Base-by-base conservation (phyloP, 2,888 invertebrate species). In the Slavum lentiscoides region DNA sequence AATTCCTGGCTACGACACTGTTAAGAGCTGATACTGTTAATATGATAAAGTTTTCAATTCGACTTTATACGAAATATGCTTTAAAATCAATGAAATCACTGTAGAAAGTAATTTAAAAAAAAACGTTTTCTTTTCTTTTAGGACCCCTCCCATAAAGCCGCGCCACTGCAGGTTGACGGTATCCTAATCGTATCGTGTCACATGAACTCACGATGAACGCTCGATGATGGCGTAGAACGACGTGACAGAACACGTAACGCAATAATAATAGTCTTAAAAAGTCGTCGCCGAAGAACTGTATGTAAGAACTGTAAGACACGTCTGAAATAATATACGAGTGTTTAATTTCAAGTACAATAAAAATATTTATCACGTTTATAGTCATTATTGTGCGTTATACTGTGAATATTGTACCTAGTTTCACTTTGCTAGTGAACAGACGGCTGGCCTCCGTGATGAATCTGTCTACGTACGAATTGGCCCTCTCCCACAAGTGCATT, bases 261-360 rank as follows among this genome's bases (percentile, higher is more conserved):
- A 96, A 89, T 83, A 97, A 89, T 83, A 97, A 88, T 83, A 96
- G 90, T 83, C 97, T 92, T 84, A 98, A 89, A 88, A 97, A 98
- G 86, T 97, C 97, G 87, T 98, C 97, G 64, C 96, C 95, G 88
- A 97, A 93, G 88, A 97, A 97, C 87, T 94, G 92, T 84, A 96
- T 88, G 87, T 91, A 30, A 2, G 30, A 30, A 30, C 30, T 30
- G 30, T 30, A 92, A 82, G 90, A 90, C 69, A 90, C 87, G 86
- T 92, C 92, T 92, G 86, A 21, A 87, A 87, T 73, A 73, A 69
- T 82, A 74, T 81, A 30, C 74, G 49, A 81, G 61, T 62, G 9
- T 7, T 68, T 72, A 11, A 53, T 49, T 43, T 11, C 30, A 30
- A 17, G 39, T 61, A 15, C 17, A 23, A 43, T 43, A 43, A 43